These are phyloP conservation scores for Hypotaenidia philippensis DNA, from an alignment of 2,797 vertebrate species.

Conservation along the genomic window DNA sequence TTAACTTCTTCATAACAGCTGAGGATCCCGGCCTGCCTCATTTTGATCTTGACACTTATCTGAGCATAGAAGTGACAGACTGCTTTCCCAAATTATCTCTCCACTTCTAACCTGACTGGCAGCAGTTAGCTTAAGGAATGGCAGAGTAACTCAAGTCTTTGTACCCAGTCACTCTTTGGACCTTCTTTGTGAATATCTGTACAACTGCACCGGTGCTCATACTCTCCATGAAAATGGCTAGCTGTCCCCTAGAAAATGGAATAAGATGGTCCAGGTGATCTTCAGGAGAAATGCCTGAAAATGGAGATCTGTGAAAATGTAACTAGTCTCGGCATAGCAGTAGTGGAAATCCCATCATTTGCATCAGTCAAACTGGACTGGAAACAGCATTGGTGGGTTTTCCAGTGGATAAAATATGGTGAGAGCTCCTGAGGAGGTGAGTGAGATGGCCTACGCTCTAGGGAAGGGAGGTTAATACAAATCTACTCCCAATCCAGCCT, in stretches of 20 bases:
- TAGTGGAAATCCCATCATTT: neutral
- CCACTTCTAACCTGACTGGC: neutral
- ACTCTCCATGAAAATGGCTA: neutral
- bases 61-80: neutral
- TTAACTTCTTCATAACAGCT: neutral
- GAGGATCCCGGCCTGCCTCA: neutral
- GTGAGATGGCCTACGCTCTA: fast-evolving
- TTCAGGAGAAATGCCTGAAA: neutral
- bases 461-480: neutral
- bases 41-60: neutral
- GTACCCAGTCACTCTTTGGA: neutral
- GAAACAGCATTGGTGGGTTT: neutral
- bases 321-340: neutral
- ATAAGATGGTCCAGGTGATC: neutral
- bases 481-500: neutral
- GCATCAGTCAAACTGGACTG: neutral
- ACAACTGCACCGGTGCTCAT: neutral
- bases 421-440: neutral
- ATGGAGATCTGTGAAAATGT: neutral
- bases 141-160: neutral
- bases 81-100: neutral
- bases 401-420: neutral
- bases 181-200: neutral
- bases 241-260: neutral
- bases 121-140: neutral